These are phyloP conservation scores for Cheilosia impressa DNA, from an alignment of 2,888 invertebrate genomes.

Conservation along the genomic window DNA sequence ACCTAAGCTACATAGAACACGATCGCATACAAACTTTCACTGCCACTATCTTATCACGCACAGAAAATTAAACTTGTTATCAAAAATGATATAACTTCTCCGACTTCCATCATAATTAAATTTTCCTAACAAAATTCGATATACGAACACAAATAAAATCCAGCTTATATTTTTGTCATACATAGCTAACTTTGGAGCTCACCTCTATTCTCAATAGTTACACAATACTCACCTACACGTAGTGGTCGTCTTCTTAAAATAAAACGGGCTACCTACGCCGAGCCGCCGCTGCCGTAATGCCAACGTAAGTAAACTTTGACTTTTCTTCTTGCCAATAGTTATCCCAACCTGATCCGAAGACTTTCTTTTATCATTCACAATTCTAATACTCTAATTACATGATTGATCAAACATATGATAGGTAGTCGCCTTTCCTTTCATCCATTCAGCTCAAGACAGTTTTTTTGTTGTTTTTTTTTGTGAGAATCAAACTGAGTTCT, in stretches of 20 bases:
- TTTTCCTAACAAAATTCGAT: background rate
- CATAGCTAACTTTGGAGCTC: too few species aligned
- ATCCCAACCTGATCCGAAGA: slow-evolving; percentile 8
- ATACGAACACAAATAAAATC: background rate
- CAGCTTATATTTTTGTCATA: background rate
- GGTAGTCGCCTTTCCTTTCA: background rate
- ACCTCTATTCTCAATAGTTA: slow-evolving; percentile 12
- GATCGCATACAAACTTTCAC: slow-evolving; percentile 23
- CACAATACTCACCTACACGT: background rate
- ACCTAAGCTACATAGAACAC: slow-evolving; percentile 4
- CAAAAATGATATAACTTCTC: slow-evolving; percentile 16
- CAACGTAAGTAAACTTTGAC: slow-evolving; percentile 24
- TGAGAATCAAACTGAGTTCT: background rate
- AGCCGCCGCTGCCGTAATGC: background rate
- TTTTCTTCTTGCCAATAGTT: background rate
- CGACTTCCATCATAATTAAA: background rate
- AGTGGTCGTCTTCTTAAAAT: background rate
- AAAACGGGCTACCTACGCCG: background rate
- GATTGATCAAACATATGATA: slow-evolving; percentile 55
- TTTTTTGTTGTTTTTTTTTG: background rate
- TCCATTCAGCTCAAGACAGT: background rate
- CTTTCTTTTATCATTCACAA: slow-evolving; percentile 40
- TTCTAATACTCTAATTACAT: slow-evolving; percentile 62
- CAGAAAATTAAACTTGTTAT: slow-evolving; percentile 34
- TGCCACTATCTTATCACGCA: slow-evolving; percentile 55